These are phyloP conservation scores for Pangasius larnaudii DNA, from an alignment of 2,797 vertebrate species.

Conservation along the genomic window DNA sequence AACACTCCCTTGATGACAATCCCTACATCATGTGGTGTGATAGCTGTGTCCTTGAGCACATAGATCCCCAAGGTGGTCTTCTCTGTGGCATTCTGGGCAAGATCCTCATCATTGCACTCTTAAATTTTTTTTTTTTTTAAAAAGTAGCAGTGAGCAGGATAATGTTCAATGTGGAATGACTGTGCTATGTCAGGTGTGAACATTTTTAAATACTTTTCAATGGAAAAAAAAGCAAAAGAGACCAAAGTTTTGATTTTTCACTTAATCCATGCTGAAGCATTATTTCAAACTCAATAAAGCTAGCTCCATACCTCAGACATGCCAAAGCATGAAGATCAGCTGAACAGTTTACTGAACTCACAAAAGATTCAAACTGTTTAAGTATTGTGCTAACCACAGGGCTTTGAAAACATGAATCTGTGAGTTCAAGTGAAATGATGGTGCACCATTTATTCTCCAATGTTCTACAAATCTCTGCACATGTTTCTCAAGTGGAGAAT, in stretches of 20 bases:
- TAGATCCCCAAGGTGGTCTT: background rate
- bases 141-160: background rate
- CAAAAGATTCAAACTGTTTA: background rate
- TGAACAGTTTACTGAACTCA: background rate
- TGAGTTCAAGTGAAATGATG: background rate
- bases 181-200: background rate
- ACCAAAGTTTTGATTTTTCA: background rate
- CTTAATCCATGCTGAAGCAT: background rate
- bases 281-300: background rate
- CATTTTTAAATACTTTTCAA: background rate
- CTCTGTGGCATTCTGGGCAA: background rate
- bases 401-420: background rate
- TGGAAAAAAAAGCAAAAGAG: background rate
- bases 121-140: too few relatives aligned
- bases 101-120: background rate
- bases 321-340: background rate
- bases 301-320: background rate
- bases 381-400: background rate
- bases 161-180: background rate
- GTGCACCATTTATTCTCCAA: background rate
- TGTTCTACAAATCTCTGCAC: background rate
- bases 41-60: background rate
- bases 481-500: background rate
- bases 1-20: constrained; percentile 4
- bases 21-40: background rate